Base-by-base conservation (phyloP, 1,140 invertebrate species). In the Trichonephila clavata region DNA sequence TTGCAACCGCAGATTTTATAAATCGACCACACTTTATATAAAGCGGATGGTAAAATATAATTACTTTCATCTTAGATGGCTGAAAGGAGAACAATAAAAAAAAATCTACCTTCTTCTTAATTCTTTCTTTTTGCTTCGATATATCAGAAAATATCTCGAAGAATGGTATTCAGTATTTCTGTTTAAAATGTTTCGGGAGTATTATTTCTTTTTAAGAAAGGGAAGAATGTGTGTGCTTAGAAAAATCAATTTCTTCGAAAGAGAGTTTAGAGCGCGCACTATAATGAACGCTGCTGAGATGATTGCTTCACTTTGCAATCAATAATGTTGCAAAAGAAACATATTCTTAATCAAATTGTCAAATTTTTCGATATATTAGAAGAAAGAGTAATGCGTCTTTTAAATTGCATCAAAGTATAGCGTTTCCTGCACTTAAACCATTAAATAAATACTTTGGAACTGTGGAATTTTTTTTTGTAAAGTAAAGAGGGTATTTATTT, bases 341-440 rank as follows among this genome's bases (percentile, higher is more conserved):
- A 68, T 68, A 68, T 68, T 68, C 65, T 68, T 68, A 68, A 68
- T 68, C 65, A 68, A 27, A 68, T 68, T 68, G 65, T 68, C 65
- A 68, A 68, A 68, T 68, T 68, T 68, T 68, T 68, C 65, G 24
- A 68, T 68, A 68, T 68, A 24, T 68, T 68, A 68, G 65, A 27
- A 68, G 24, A 68, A 68, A 68, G 65, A 27, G 65, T 27, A 68
- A 68, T 68, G 65, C 24, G 24, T 68, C 65, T 68, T 68, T 68
- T 68, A 68, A 68, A 68, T 68, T 68, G 65, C 65, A 68, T 68
- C 65, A 68, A 68, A 68, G 65, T 68, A 27, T 61, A 24, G n/a
- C 24, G 8, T 68, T 68, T 2, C 24, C 65, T 68, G 65, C 65
- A 68, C 65, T 68, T 68, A 68, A 68, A 68, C 65, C 65, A 68